These are phyloP conservation scores for Nesidiocoris tenuis DNA, from an alignment of 2,888 invertebrate genomes.

Conservation along the genomic window DNA sequence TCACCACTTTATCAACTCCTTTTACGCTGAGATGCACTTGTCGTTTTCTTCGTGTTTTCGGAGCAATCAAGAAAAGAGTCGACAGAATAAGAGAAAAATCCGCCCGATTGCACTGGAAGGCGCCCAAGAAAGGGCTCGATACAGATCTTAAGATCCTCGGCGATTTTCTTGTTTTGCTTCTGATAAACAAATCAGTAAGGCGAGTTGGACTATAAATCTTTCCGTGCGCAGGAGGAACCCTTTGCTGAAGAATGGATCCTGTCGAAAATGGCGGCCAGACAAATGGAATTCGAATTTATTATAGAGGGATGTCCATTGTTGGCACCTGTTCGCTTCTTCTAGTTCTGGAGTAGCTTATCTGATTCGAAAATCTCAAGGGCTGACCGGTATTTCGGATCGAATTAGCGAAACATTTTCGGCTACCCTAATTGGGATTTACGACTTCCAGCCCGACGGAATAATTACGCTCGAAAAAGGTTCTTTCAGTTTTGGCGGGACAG, in stretches of 20 bases:
- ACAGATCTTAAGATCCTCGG: neutral
- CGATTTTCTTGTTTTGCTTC: neutral
- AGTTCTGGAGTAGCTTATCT: neutral
- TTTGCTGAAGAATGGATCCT: no score
- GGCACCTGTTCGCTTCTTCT: conserved; percentile 23
- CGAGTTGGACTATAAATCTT: neutral
- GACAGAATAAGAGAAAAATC: no score
- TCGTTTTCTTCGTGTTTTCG: conserved; percentile 24
- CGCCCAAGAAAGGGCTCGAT: conserved; percentile 7
- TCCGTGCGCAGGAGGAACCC: no score
- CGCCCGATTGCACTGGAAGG: neutral
- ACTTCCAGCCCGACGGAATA: no score
- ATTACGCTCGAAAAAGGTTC: no score
- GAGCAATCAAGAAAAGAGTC: conserved; percentile 16
- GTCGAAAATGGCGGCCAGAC: no score
- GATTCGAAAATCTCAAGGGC: neutral
- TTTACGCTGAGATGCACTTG: conserved; percentile 13
- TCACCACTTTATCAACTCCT: conserved; percentile 18
- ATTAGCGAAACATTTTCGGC: conserved; percentile 10
- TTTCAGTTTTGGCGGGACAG: no score
- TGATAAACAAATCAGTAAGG: conserved; percentile 6
- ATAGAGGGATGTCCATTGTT: conserved; percentile 11
- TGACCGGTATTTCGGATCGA: no score
- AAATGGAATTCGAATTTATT: conserved; percentile 31
- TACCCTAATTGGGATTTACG: conserved; percentile 31